Base-by-base conservation (phyloP, 2,113 vertebrate genomes). In the Holacanthus passer region DNA sequence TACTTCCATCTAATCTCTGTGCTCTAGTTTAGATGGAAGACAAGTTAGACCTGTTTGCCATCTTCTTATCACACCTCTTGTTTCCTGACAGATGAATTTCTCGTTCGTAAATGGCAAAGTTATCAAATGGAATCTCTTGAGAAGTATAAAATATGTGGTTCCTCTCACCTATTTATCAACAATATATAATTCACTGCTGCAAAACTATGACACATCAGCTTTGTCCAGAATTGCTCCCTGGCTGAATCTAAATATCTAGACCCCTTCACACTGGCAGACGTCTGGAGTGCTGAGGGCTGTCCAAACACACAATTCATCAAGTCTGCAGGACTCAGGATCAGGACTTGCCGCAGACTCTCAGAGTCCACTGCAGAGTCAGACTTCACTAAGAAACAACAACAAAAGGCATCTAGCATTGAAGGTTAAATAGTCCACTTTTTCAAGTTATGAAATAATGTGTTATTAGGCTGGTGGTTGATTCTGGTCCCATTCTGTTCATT, bases 301-400 rank as follows among this genome's bases (percentile, higher is more conserved):
- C 27, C 9, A 11, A n/a, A 79, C 5, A 20, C 70, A 47, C 52
- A 65, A 22, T 32, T 29, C 45, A 75, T 79, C 76, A 79, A 50
- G 17, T 60, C 74, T 29, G 22, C 48, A 76, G 22, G 35, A 29
- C 31, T 62, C 32, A 50, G 55, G 2, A 32, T 24, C 16, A n/a
- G n/a, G n/a, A 14, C n/a, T 62, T 60, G 52, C 10, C 31, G 7
- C 32, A 41, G 71, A 48, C 37, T 47, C 56, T 29, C 19, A 29
- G 32, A 55, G 31, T 22, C 7, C 1, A 13, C 32, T 24, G 70
- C 19, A 16, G 12, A 43, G 16, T 43, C 47, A 70, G 24, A 27
- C 71, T 45, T 45, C 11, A 20, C 31, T 29, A 4, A 22, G 19
- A 20, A 60, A 52, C 17, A 65, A 27, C 56, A 53, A 24, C n/a